phyloP scores from a whole-genome alignment of 2,888 invertebrate species.

The Microplitis deprimator region DNA sequence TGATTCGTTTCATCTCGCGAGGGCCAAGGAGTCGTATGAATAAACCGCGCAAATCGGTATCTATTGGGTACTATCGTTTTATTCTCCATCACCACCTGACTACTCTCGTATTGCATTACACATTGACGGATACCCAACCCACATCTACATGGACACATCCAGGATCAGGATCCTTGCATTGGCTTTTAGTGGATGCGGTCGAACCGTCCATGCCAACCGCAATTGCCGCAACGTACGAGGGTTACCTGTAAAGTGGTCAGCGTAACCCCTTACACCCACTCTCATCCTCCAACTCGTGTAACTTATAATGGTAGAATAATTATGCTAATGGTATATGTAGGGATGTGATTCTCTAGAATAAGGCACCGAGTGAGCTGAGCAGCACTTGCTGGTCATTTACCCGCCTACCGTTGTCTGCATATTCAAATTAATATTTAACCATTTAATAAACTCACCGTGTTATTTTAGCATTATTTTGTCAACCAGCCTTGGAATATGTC shows the following conservation, averaged over 20 bases:
- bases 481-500: too few relatives aligned
- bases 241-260: slow-evolving; percentile 55
- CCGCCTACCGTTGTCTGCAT: too few relatives aligned
- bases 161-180: slow-evolving; percentile 47
- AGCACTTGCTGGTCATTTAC: too few relatives aligned
- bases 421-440: too few relatives aligned
- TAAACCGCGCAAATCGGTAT: slow-evolving; percentile 20
- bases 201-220: slow-evolving; percentile 50
- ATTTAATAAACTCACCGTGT: too few relatives aligned
- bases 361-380: too few relatives aligned
- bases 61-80: slow-evolving; percentile 7
- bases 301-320: slow-evolving; percentile 52
- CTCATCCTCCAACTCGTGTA: slow-evolving; percentile 44
- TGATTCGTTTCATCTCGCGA: slow-evolving; percentile 6
- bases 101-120: background rate
- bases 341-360: background rate
- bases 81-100: background rate
- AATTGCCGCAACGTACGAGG: slow-evolving; percentile 54
- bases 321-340: slow-evolving; percentile 44
- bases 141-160: background rate
- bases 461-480: too few relatives aligned
- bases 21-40: slow-evolving; percentile 9
- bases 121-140: background rate
- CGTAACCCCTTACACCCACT: slow-evolving; percentile 52
- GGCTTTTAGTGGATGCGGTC: slow-evolving; percentile 56